Evolutionary conservation across 2,113 vertebrate species (phyloP), one percentile per base, ranked within the genome.

Genomic region (Taxidea taxus): DNA sequence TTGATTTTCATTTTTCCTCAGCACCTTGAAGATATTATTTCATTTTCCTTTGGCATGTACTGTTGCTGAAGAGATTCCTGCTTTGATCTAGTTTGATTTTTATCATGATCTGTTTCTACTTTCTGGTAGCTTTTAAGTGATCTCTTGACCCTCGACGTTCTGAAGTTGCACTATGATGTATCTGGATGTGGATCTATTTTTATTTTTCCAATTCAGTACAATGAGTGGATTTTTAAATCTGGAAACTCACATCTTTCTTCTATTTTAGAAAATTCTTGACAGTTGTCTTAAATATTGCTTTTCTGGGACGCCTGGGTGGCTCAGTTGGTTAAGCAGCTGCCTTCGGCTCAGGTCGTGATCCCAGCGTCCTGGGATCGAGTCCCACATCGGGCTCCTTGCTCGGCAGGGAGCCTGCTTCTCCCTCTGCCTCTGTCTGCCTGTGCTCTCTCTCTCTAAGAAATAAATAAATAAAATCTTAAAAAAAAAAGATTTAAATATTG

Each of bases 11-110:
- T 84, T 89, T 95, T 93, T 62, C 42, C 29, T 94, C 11, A 34
- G 7, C 20, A 89, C 78, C 42, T 91, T 89, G 12, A 95, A 94
- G 31, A 88, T 70, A 92, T 56, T 51, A 87, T 90, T 96, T 91
- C 16, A 93, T 91, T 85, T 89, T 94, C n/a, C 84, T 80, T 47
- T 92, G 39, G 27, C 9, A 94, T 94, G 31, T n/a, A 29, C 44
- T 66, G 13, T 51, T 81, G n/a, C 54, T 91, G 49, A 85, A 91
- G 60, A 87, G 3, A 16, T 75, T 84, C 39, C 68, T 75, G 31
- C 34, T 93, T 47, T 85, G 83, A 49, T 68, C 56, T 78, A 94
- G 58, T 54, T 82, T 54, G 29, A 58, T 90, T 95, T 94, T 70
- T 60, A 9, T 58, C 62, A 27, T 60, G 1, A 77, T 56, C 31